These are phyloP conservation scores for Cephus nigrinus DNA, from an alignment of 2,888 invertebrate genomes.

Conservation along the genomic window DNA sequence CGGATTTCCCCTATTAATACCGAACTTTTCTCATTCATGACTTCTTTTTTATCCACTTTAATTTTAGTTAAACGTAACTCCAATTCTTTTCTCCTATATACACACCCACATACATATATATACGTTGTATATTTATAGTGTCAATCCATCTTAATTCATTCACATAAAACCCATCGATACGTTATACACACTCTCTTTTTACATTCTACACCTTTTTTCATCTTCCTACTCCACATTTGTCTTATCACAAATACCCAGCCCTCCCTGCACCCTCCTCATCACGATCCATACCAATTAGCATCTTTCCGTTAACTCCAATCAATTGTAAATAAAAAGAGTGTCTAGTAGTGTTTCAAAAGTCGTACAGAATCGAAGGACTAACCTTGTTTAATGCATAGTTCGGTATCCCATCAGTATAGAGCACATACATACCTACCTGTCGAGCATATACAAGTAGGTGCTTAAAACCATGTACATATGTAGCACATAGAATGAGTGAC, in stretches of 20 bases:
- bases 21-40: constrained; percentile 43
- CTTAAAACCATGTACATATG: neutral
- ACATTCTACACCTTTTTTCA: neutral
- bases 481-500: neutral
- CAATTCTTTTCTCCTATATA: neutral
- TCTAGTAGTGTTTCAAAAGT: neutral
- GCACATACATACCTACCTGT: neutral
- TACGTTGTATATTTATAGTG: neutral
- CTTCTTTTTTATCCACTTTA: constrained; percentile 26
- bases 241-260: neutral
- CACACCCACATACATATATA: no score
- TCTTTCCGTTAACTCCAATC: neutral
- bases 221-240: neutral
- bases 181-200: neutral
- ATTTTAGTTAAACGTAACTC: neutral
- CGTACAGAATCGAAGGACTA: neutral
- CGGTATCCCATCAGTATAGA: neutral
- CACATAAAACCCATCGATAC: neutral
- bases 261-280: neutral
- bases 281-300: neutral
- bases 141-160: neutral
- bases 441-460: neutral
- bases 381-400: neutral
- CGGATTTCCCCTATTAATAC: constrained; percentile 56
- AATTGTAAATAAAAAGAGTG: neutral